phyloP scores from a whole-genome alignment of 2,888 invertebrate genomes.

The Pinctada fucata region DNA sequence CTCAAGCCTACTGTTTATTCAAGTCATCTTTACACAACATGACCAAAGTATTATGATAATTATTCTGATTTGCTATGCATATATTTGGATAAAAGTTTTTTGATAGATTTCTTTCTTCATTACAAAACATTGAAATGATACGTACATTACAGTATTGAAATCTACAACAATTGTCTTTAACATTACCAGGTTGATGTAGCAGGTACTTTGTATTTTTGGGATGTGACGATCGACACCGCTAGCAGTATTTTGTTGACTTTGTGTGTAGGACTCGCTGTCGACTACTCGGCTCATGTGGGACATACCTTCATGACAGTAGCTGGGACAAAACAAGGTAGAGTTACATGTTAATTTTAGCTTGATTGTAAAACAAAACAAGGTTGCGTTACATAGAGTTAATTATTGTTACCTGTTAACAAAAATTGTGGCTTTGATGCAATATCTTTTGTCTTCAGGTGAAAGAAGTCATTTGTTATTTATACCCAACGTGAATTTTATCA shows the following conservation, averaged over 20 bases:
- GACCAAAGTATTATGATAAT: too few species aligned
- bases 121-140: too few species aligned
- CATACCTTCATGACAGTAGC: conserved; percentile 86
- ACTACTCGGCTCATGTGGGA: conserved; percentile 84
- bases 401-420: too few species aligned
- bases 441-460: too few species aligned
- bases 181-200: conserved; percentile 76
- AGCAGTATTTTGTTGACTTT: conserved; percentile 89
- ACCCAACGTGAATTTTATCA: conserved; percentile 10
- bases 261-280: conserved; percentile 89
- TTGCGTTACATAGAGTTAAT: not conserved
- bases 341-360: not conserved
- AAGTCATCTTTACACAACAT: too few species aligned
- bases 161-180: too few species aligned
- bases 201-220: conserved; percentile 82
- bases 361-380: not conserved
- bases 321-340: conserved; percentile 77
- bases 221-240: conserved; percentile 88
- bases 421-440: too few species aligned
- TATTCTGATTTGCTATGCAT: too few species aligned
- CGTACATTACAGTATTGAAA: too few species aligned
- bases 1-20: too few species aligned
- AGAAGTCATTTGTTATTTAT: not conserved
- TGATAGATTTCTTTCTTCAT: too few species aligned
- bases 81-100: too few species aligned